These are phyloP conservation scores for Larimichthys crocea DNA, from an alignment of 2,113 vertebrate species.

Conservation along the genomic window DNA sequence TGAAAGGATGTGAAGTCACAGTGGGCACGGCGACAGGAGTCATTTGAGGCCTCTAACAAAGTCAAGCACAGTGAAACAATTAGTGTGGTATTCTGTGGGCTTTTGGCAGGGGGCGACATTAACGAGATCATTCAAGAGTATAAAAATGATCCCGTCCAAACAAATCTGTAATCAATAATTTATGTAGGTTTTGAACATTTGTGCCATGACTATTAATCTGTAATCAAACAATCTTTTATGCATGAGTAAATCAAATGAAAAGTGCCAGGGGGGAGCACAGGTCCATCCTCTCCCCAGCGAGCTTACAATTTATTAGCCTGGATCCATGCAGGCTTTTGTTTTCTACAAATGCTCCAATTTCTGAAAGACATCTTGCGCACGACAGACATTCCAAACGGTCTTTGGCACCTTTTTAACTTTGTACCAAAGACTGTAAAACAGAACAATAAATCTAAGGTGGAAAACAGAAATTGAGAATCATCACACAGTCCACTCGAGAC, in stretches of 20 bases:
- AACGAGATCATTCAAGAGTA: conserved; percentile 53
- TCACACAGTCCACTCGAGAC: conserved; percentile 11
- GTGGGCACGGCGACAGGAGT: conserved; percentile 59
- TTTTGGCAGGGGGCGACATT: conserved; percentile 45
- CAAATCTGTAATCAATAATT: conserved; percentile 62
- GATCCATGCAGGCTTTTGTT: conserved; percentile 48
- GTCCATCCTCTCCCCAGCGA: conserved; percentile 37
- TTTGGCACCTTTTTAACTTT: background rate
- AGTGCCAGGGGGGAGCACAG: background rate
- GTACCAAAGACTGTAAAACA: conserved; percentile 32
- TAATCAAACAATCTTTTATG: conserved; percentile 51
- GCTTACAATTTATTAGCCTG: conserved; percentile 42
- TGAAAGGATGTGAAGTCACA: conserved; percentile 63
- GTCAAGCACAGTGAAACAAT: conserved; percentile 74
- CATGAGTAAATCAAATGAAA: conserved; percentile 44
- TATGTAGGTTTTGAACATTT: conserved; percentile 38
- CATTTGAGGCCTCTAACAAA: conserved; percentile 64
- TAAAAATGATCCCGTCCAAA: conserved; percentile 40
- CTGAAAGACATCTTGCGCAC: conserved; percentile 37
- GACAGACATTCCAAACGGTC: conserved; percentile 35
- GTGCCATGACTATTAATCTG: conserved; percentile 29
- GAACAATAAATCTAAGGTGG: conserved; percentile 32
- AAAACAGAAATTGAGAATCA: conserved; percentile 46
- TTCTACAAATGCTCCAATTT: conserved; percentile 28
- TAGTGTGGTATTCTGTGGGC: conserved; percentile 63